These are phyloP conservation scores for Zaprionus davidi DNA, from an alignment of 1,140 invertebrate genomes.

Conservation along the genomic window DNA sequence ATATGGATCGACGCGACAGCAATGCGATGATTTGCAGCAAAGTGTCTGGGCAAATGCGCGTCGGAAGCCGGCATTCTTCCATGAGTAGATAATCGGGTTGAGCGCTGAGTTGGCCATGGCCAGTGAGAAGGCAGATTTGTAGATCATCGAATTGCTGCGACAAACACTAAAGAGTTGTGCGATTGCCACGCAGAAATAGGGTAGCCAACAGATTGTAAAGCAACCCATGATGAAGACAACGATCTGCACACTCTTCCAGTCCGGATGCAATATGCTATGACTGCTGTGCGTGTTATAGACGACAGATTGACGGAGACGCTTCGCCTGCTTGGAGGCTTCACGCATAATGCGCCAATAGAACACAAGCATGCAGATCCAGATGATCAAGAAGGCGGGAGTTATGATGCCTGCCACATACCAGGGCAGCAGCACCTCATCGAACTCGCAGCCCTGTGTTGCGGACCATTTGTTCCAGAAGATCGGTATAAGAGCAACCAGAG, in stretches of 20 bases:
- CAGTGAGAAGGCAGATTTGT: slow-evolving; percentile 89
- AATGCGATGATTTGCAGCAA: slow-evolving; percentile 86
- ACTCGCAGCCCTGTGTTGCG: slow-evolving; percentile 86
- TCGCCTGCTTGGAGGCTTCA: slow-evolving; percentile 88
- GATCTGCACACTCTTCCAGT: slow-evolving; percentile 91
- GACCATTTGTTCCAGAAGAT: slow-evolving; percentile 90
- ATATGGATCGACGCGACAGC: slow-evolving; percentile 42
- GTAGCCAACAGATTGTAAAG: slow-evolving; percentile 91
- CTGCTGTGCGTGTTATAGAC: slow-evolving; percentile 81
- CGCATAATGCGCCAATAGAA: slow-evolving; percentile 91
- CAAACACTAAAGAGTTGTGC: slow-evolving; percentile 86
- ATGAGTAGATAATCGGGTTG: slow-evolving; percentile 92
- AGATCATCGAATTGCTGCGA: slow-evolving; percentile 86
- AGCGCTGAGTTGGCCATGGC: slow-evolving; percentile 91
- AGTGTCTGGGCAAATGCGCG: slow-evolving; percentile 88
- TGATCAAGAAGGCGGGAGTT: slow-evolving; percentile 88
- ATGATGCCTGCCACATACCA: slow-evolving; percentile 88
- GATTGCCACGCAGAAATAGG: slow-evolving; percentile 88
- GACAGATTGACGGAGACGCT: slow-evolving; percentile 85
- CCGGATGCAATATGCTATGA: slow-evolving; percentile 86
- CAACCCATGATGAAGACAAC: slow-evolving; percentile 90
- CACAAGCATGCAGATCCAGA: slow-evolving; percentile 89
- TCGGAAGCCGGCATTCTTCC: slow-evolving; percentile 91
- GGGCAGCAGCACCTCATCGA: slow-evolving; percentile 75
- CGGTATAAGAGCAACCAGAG: slow-evolving; percentile 87